A percentile compares a stretch with the other conserved stretches of the same genome.
Conservation (phyloP, 2,797 vertebrate species). For the Micrastur ruficollis region DNA sequence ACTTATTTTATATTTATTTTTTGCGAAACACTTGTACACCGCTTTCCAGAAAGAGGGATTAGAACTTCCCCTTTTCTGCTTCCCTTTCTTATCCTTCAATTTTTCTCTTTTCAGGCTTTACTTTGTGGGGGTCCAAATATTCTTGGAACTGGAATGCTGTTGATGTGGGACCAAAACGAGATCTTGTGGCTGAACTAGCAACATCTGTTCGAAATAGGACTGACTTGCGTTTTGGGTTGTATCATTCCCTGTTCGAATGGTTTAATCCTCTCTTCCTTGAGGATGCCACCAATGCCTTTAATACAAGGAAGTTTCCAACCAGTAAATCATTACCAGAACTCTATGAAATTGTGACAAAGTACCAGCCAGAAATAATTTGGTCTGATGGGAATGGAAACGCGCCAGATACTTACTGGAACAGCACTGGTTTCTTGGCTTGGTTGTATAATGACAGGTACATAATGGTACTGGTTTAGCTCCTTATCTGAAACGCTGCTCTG, state of each 20-base stretch:
- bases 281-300: conserved; percentile 80
- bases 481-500: background rate
- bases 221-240: conserved; percentile 87
- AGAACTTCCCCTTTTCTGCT: background rate
- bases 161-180: conserved; percentile 85
- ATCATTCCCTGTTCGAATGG: conserved; percentile 97
- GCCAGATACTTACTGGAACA: conserved; percentile 92
- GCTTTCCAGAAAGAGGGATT: background rate
- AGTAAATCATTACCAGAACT: conserved; percentile 90
- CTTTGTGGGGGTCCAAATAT: conserved; percentile 89
- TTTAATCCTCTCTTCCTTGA: conserved; percentile 87
- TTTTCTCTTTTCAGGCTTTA: conserved; percentile 83
- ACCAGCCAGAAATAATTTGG: conserved; percentile 92
- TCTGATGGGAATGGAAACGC: conserved; percentile 90
- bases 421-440: conserved; percentile 95
- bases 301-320: conserved; percentile 80
- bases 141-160: conserved; percentile 97
- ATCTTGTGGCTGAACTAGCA: conserved; percentile 86
- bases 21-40: background rate
- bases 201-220: conserved; percentile 78
- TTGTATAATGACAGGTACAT: conserved; percentile 93
- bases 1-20: background rate
- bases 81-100: background rate
- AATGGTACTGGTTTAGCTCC: background rate
- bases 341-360: conserved; percentile 85